A percentile compares a stretch with the other conserved stretches of the same genome.
These are phyloP conservation scores for Hucho hucho DNA, from an alignment of 2,113 vertebrate genomes.

Conservation along the genomic window DNA sequence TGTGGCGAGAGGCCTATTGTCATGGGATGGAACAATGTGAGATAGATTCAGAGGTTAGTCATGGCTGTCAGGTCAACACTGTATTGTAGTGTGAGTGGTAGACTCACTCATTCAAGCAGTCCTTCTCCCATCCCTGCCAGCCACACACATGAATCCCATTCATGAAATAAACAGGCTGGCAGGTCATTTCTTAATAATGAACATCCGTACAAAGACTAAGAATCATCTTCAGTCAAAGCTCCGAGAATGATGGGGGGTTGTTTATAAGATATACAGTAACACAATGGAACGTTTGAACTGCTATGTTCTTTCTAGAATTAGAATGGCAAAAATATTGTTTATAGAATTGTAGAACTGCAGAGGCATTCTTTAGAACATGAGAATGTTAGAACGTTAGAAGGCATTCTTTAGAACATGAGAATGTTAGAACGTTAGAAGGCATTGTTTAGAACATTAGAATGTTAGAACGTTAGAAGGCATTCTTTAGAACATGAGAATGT, in stretches of 20 bases:
- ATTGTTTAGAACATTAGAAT: no score
- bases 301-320: no score
- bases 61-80: constrained; percentile 56
- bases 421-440: no score
- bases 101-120: constrained; percentile 45
- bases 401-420: no score
- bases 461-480: no score
- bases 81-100: constrained; percentile 40
- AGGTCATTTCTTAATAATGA: constrained; percentile 37
- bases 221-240: background rate
- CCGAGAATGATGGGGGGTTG: constrained; percentile 22
- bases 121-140: constrained; percentile 26
- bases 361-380: constrained; percentile 1
- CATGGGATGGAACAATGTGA: constrained; percentile 49
- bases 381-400: constrained; percentile 10
- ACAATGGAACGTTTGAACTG: constrained; percentile 23
- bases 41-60: constrained; percentile 55
- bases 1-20: constrained; percentile 39
- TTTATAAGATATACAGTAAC: background rate
- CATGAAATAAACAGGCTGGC: constrained; percentile 49
- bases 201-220: constrained; percentile 8
- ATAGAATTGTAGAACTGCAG: background rate
- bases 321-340: background rate
- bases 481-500: no score
- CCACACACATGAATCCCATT: constrained; percentile 47